phyloP scores from a whole-genome alignment of 2,113 vertebrate species.

The Capricornis sumatraensis region DNA sequence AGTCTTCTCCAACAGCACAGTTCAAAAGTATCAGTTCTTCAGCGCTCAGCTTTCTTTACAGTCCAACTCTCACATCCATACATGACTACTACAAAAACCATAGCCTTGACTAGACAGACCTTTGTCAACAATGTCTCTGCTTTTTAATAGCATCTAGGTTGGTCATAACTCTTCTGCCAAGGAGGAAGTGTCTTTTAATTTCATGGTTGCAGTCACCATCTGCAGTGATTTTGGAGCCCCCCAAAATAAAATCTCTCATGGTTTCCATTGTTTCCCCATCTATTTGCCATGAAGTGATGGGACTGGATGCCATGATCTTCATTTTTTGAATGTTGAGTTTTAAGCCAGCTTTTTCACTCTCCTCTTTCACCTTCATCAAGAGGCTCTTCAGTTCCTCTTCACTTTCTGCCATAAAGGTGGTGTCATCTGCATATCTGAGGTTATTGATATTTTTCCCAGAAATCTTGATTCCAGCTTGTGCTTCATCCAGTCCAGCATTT shows the following conservation, averaged over 20 bases:
- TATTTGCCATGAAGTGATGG: background rate
- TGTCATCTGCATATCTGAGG: background rate
- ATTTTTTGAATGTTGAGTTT: background rate
- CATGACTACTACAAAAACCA: background rate
- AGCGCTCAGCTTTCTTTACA: background rate
- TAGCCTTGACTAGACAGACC: background rate
- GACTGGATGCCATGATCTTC: background rate
- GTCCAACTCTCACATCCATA: background rate
- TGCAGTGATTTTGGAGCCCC: background rate
- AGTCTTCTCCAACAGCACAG: background rate
- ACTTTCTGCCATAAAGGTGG: background rate
- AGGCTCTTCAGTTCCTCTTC: background rate
- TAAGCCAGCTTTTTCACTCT: background rate
- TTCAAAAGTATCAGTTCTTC: background rate
- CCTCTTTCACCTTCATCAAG: background rate
- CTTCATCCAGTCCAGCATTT: background rate
- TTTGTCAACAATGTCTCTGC: background rate
- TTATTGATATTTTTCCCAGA: background rate
- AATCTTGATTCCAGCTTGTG: background rate
- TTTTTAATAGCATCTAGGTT: background rate
- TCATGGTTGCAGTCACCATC: background rate
- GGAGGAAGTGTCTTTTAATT: background rate
- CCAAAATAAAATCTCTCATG: background rate
- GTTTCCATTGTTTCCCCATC: background rate
- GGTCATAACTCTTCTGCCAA: background rate